These are phyloP conservation scores for Microctenopoma stevenorrisi DNA, from an alignment of 2,797 vertebrate genomes.

Conservation along the genomic window DNA sequence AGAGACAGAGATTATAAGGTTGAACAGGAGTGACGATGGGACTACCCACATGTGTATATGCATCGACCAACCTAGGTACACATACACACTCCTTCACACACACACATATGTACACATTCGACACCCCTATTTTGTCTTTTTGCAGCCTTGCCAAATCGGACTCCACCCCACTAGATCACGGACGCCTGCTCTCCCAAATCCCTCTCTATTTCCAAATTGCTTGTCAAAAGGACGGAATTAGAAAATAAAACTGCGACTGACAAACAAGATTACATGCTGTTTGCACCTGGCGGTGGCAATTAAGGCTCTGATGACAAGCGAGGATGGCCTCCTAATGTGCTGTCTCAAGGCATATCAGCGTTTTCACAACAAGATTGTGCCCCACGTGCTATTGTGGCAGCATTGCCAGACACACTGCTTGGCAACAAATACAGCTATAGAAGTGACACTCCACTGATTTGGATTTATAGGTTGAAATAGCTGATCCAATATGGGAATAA, in stretches of 20 bases:
- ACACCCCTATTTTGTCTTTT: constrained; percentile 46
- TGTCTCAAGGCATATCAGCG: constrained; percentile 77
- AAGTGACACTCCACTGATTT: constrained; percentile 38
- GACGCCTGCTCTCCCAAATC: constrained; percentile 64
- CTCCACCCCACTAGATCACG: constrained; percentile 61
- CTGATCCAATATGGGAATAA: constrained; percentile 18
- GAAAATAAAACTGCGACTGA: constrained; percentile 80
- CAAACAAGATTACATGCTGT: constrained; percentile 85
- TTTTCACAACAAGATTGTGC: constrained; percentile 75
- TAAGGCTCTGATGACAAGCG: constrained; percentile 80
- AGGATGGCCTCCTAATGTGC: constrained; percentile 78
- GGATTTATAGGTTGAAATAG: constrained; percentile 41
- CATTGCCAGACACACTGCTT: constrained; percentile 41
- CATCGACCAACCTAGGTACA: constrained; percentile 2
- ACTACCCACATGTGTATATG: not conserved
- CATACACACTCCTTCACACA: not conserved
- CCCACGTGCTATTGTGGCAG: constrained; percentile 48
- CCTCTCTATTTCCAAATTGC: constrained; percentile 76
- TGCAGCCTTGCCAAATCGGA: constrained; percentile 51
- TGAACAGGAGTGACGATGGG: constrained; percentile 71
- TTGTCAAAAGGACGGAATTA: constrained; percentile 81
- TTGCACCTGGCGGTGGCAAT: constrained; percentile 85
- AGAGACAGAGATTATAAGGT: constrained; percentile 72
- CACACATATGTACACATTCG: constrained; percentile 19
- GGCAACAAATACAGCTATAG: constrained; percentile 28